These are phyloP conservation scores for Cyclina sinensis DNA, from an alignment of 1,140 invertebrate species.

Conservation along the genomic window DNA sequence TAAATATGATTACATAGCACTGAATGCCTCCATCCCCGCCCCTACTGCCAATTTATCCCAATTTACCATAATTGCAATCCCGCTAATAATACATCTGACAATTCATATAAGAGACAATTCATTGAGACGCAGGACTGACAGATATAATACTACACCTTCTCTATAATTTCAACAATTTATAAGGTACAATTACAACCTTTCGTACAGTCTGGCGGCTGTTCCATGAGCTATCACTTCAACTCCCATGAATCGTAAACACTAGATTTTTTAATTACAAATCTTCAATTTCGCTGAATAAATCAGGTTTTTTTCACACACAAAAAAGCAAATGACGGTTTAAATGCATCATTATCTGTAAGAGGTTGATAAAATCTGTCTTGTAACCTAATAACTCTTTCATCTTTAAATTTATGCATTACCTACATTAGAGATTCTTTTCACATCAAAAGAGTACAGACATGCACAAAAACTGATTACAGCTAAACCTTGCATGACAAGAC, in stretches of 20 bases:
- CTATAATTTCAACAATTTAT: slow-evolving; percentile 23
- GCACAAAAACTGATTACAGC: background rate
- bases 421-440: background rate
- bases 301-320: no score
- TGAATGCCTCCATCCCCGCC: slow-evolving; percentile 25
- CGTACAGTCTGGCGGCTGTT: background rate
- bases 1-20: slow-evolving; percentile 66
- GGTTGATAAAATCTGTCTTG: no score
- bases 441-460: slow-evolving; percentile 12
- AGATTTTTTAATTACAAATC: slow-evolving; percentile 6
- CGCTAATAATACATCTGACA: slow-evolving; percentile 51
- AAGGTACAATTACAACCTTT: slow-evolving; percentile 18
- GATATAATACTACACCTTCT: background rate
- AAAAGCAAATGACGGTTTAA: no score
- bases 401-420: slow-evolving; percentile 32
- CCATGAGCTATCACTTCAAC: background rate
- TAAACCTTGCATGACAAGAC: background rate
- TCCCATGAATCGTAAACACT: slow-evolving; percentile 9
- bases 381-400: background rate
- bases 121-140: slow-evolving; percentile 29
- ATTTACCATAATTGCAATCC: slow-evolving; percentile 56
- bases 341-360: no score
- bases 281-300: background rate
- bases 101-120: slow-evolving; percentile 32
- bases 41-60: slow-evolving; percentile 61